These are phyloP conservation scores for Halichoeres trimaculatus DNA, from an alignment of 2,113 vertebrate genomes.

Conservation along the genomic window DNA sequence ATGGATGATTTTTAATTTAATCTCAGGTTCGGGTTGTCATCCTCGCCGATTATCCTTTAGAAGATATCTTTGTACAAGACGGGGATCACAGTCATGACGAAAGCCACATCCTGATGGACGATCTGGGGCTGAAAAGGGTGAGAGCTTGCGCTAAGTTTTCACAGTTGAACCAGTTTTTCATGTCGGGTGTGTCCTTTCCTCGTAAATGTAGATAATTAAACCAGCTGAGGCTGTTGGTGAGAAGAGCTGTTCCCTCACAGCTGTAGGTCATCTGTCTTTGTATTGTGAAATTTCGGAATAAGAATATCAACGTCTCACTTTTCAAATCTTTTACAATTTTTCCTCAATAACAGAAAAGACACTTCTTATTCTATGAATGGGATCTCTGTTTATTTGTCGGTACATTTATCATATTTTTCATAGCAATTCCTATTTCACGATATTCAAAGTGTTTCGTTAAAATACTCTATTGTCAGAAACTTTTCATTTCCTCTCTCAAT, in stretches of 20 bases:
- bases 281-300: neutral
- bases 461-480: no score
- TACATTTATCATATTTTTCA: no score
- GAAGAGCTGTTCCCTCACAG: neutral
- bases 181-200: neutral
- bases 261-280: neutral
- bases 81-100: constrained; percentile 82
- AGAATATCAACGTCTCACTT: no score
- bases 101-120: constrained; percentile 92
- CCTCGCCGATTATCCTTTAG: constrained; percentile 85
- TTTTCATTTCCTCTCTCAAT: no score
- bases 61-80: constrained; percentile 88
- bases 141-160: constrained; percentile 7
- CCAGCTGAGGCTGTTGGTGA: neutral
- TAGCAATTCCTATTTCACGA: no score
- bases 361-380: no score
- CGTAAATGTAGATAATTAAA: neutral
- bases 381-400: no score
- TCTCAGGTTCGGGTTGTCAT: constrained; percentile 93
- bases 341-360: no score
- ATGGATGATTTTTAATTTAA: neutral
- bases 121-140: constrained; percentile 93
- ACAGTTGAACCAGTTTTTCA: constrained; percentile 25
- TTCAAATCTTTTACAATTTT: no score
- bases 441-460: no score